A percentile compares a stretch with the other conserved stretches of the same genome.
phyloP scores from a whole-genome alignment of 2,797 vertebrate genomes.

The Gambelia wislizenii region DNA sequence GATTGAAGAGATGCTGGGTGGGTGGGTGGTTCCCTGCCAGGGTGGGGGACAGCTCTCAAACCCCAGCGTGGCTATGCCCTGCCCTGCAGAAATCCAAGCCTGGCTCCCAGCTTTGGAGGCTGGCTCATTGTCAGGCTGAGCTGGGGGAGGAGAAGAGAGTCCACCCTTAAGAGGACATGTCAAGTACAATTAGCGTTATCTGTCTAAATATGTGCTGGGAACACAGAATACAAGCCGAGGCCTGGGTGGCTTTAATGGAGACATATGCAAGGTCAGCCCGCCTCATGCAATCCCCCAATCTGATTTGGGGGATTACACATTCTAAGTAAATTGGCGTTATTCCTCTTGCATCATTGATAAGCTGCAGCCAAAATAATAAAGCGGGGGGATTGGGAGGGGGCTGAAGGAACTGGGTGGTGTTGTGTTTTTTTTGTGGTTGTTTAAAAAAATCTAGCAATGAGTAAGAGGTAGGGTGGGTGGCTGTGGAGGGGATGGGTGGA shows the following conservation, averaged over 20 bases:
- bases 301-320: conserved; percentile 90
- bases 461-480: background rate
- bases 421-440: conserved; percentile 5
- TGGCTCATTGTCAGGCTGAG: conserved; percentile 68
- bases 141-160: conserved; percentile 75
- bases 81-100: background rate
- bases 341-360: conserved; percentile 87
- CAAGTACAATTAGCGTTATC: conserved; percentile 85
- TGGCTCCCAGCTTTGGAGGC: conserved; percentile 3
- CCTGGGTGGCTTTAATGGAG: conserved; percentile 83
- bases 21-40: background rate
- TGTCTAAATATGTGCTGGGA: conserved; percentile 84
- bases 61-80: background rate
- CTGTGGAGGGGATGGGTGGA: background rate
- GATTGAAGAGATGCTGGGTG: background rate
- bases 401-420: too few relatives aligned
- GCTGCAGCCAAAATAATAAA: conserved; percentile 79
- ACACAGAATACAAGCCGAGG: conserved; percentile 74
- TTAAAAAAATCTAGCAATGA: conserved; percentile 60
- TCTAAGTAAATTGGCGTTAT: conserved; percentile 87
- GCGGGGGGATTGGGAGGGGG: background rate
- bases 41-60: fast-evolving
- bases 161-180: conserved; percentile 83
- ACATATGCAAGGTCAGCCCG: conserved; percentile 88
- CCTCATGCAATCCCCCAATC: conserved; percentile 88